These are phyloP conservation scores for Hydrophis major DNA, from an alignment of 2,797 vertebrate genomes.

Conservation along the genomic window DNA sequence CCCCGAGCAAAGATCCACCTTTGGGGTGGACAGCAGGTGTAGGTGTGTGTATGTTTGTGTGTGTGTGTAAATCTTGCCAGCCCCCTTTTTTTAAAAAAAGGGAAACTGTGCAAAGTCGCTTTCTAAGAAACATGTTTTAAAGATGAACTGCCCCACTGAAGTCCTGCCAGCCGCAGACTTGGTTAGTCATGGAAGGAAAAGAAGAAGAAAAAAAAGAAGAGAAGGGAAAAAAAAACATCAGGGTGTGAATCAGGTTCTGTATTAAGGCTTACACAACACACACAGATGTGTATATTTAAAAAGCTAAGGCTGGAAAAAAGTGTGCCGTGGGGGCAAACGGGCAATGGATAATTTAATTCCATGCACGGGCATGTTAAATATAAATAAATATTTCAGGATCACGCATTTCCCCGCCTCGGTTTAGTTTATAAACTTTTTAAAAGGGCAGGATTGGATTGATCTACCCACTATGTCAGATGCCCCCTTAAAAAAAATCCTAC, in stretches of 20 bases:
- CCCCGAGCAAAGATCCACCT: neutral
- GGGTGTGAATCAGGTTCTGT: slow-evolving; percentile 54
- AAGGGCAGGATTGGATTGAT: neutral
- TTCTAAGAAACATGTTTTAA: slow-evolving; percentile 65
- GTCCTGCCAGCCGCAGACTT: slow-evolving; percentile 61
- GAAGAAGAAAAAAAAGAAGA: neutral
- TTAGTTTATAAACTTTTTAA: neutral
- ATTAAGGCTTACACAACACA: slow-evolving; percentile 37
- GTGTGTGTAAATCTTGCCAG: neutral
- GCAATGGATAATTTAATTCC: neutral
- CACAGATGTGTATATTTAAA: neutral
- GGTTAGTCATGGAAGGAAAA: slow-evolving; percentile 48
- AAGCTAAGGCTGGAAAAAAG: neutral
- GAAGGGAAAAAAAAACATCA: neutral
- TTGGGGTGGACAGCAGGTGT: neutral
- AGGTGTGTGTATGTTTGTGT: no score
- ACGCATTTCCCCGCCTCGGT: rapidly evolving
- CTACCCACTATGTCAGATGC: neutral
- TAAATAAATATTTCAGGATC: neutral
- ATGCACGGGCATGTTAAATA: neutral
- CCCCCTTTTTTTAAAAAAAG: neutral
- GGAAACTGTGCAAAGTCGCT: slow-evolving; percentile 53
- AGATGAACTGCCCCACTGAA: slow-evolving; percentile 57
- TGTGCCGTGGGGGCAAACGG: neutral
- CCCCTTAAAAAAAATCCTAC: neutral